Conservation (phyloP, 30 jellyfish, hydroid and myxozoan genomes). For the Aurelia aurita region DNA sequence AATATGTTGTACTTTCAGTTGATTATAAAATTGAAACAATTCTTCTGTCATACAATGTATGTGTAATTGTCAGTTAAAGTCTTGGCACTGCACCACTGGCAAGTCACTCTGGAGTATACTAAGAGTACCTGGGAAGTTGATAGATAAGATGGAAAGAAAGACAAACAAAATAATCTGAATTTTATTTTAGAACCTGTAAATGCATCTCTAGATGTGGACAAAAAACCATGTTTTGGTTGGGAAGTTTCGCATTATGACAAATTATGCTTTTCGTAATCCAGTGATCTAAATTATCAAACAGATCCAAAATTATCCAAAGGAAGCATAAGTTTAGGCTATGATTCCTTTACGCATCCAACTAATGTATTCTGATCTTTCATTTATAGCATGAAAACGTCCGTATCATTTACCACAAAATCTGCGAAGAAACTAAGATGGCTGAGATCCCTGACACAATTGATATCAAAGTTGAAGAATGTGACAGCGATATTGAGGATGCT, state of each 20-base stretch:
- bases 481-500: slow-evolving; percentile 86
- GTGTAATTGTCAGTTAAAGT: too few species aligned
- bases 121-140: too few species aligned
- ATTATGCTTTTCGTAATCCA: neutral
- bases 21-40: too few species aligned
- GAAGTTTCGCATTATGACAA: neutral
- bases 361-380: neutral
- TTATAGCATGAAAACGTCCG: slow-evolving; percentile 67
- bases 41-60: too few species aligned
- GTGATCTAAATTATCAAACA: too few species aligned
- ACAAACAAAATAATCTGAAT: too few species aligned
- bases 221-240: neutral
- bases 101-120: too few species aligned
- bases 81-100: too few species aligned
- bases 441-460: slow-evolving; percentile 54
- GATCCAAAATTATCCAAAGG: too few species aligned
- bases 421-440: slow-evolving; percentile 50
- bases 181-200: too few species aligned
- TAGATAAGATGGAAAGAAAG: too few species aligned
- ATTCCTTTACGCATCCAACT: neutral
- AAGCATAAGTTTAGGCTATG: neutral
- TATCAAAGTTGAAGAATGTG: slow-evolving; percentile 93
- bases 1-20: too few species aligned
- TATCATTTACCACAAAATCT: slow-evolving; percentile 46
- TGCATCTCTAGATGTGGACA: neutral